Evolutionary conservation across 64 coral and sea anemone species (phyloP).

Genomic region (Stichodactyla mertensii): DNA sequence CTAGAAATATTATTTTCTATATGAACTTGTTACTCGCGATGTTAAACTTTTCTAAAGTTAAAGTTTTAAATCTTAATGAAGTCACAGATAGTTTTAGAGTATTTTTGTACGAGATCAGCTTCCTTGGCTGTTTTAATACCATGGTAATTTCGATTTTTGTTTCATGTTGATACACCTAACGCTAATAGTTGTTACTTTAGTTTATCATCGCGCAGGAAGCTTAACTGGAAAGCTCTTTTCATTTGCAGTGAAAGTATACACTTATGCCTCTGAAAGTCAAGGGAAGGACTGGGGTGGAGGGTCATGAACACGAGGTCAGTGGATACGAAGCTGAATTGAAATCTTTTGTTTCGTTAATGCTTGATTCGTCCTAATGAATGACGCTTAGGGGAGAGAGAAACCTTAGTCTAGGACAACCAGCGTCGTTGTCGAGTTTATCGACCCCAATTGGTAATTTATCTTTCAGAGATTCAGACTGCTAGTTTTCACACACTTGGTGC

Average conservation of each 20-base stretch:
- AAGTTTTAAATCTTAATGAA: conserved; percentile 14
- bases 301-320: too few relatives aligned
- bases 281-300: too few relatives aligned
- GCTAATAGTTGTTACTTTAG: conserved; percentile 12
- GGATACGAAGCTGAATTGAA: too few relatives aligned
- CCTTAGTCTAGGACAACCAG: too few relatives aligned
- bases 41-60: conserved; percentile 17
- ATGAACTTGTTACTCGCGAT: conserved; percentile 16
- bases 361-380: too few relatives aligned
- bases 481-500: background rate
- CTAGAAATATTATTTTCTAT: conserved; percentile 17
- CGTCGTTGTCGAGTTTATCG: too few relatives aligned
- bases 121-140: background rate
- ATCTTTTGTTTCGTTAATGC: too few relatives aligned
- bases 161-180: background rate
- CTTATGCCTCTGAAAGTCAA: too few relatives aligned
- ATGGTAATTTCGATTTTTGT: background rate
- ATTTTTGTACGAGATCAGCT: conserved; percentile 12
- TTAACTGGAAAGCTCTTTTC: background rate
- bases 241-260: background rate
- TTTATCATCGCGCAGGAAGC: conserved; percentile 16
- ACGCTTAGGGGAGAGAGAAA: too few relatives aligned
- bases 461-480: too few relatives aligned
- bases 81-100: conserved; percentile 14
- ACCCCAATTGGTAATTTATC: too few relatives aligned